These are phyloP conservation scores for Idaea aversata DNA, from an alignment of 2,888 invertebrate genomes.

Conservation along the genomic window DNA sequence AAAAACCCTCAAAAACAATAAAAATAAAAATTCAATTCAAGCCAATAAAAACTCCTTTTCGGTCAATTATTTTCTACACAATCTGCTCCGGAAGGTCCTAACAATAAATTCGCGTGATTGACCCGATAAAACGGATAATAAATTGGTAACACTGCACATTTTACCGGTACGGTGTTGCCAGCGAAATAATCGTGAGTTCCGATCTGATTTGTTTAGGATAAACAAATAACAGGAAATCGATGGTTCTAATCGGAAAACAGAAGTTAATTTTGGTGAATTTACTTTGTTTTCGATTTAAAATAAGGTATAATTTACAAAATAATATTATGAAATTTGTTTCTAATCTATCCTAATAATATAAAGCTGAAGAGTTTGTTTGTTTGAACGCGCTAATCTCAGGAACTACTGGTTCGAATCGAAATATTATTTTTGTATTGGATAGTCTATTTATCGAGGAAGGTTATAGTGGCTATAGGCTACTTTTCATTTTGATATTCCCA, in stretches of 20 bases:
- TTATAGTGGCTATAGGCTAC: too few relatives aligned
- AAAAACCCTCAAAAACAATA: background rate
- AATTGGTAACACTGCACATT: slow-evolving; percentile 4
- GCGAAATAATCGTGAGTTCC: background rate
- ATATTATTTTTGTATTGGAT: too few relatives aligned
- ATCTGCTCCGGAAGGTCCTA: slow-evolving; percentile 1
- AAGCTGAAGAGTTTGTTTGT: too few relatives aligned
- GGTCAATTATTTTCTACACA: background rate
- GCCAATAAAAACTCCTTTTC: background rate
- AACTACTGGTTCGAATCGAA: too few relatives aligned
- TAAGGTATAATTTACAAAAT: too few relatives aligned
- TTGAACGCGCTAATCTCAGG: too few relatives aligned
- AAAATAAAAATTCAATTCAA: slow-evolving; percentile 1
- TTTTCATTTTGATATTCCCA: too few relatives aligned
- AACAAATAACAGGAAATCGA: background rate
- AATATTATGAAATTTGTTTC: too few relatives aligned
- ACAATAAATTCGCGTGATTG: slow-evolving; percentile 1
- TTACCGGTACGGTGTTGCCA: background rate
- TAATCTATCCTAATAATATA: too few relatives aligned
- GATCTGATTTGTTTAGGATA: background rate
- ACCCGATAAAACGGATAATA: slow-evolving; percentile 1
- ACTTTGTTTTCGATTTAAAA: background rate
- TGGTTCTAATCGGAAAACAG: background rate
- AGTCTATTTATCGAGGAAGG: too few relatives aligned
- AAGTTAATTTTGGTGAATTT: background rate